These are phyloP conservation scores for Neosalanx taihuensis DNA, from an alignment of 2,797 vertebrate species.

Conservation along the genomic window DNA sequence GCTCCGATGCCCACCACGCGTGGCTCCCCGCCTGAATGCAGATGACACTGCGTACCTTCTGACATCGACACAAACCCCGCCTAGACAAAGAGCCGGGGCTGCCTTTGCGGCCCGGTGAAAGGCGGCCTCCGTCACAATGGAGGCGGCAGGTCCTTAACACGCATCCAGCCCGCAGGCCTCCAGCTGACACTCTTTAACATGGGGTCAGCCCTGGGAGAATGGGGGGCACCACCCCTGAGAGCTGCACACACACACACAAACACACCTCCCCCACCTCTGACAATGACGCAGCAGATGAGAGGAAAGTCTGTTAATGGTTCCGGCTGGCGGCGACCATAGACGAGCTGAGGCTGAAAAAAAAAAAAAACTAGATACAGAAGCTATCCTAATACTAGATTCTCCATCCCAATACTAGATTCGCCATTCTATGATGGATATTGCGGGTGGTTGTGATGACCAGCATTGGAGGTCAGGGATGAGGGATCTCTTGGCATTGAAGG, in stretches of 20 bases:
- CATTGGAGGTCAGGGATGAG: too few species aligned
- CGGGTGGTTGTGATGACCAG: too few species aligned
- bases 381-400: too few species aligned
- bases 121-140: constrained; percentile 63
- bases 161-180: constrained; percentile 69
- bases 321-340: neutral
- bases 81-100: constrained; percentile 56
- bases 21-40: neutral
- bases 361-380: neutral
- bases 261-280: neutral
- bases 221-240: constrained; percentile 70
- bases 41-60: neutral
- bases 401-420: too few species aligned
- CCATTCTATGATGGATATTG: too few species aligned
- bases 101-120: constrained; percentile 68
- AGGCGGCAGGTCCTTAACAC: constrained; percentile 73
- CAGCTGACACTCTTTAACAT: constrained; percentile 78
- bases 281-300: constrained; percentile 38
- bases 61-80: constrained; percentile 47
- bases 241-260: constrained; percentile 44
- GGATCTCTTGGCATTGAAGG: too few species aligned
- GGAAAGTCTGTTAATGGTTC: constrained; percentile 5
- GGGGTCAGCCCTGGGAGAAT: constrained; percentile 69
- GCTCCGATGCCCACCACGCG: too few species aligned
- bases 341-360: neutral